These are phyloP conservation scores for Addax nasomaculatus DNA, from an alignment of 2,113 vertebrate species.

Conservation along the genomic window DNA sequence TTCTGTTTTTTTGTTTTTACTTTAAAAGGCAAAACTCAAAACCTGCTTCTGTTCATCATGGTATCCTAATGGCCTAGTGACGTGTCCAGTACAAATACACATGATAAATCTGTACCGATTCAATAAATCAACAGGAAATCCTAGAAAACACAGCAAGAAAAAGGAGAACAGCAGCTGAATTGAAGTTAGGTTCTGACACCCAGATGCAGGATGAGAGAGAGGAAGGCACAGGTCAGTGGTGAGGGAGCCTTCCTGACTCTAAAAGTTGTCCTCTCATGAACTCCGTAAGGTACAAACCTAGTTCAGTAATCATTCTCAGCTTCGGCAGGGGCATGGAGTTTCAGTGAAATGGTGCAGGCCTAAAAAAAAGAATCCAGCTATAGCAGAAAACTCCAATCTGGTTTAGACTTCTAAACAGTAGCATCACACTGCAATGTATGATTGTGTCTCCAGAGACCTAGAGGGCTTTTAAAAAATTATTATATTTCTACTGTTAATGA, in stretches of 20 bases:
- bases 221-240: rapidly evolving
- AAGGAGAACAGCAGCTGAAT: not conserved
- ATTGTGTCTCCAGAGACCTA: not conserved
- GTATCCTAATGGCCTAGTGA: not conserved
- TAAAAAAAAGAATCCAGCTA: not conserved
- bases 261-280: not conserved
- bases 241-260: not conserved
- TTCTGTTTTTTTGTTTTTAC: not conserved
- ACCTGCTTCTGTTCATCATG: not conserved
- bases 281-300: rapidly evolving
- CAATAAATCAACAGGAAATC: not conserved
- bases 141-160: not conserved
- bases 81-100: not conserved
- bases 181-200: not conserved
- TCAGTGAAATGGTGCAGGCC: not conserved
- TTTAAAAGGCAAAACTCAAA: not conserved
- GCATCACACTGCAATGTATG: not conserved
- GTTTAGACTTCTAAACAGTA: not conserved
- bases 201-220: too few species aligned
- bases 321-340: not conserved
- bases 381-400: not conserved
- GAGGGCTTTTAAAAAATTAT: not conserved
- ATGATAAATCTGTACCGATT: not conserved
- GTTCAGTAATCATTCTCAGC: not conserved
- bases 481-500: not conserved